A percentile compares a stretch with the other conserved stretches of the same genome.
These are phyloP conservation scores for Vidua chalybeata DNA, from an alignment of 2,113 vertebrate species.

Conservation along the genomic window DNA sequence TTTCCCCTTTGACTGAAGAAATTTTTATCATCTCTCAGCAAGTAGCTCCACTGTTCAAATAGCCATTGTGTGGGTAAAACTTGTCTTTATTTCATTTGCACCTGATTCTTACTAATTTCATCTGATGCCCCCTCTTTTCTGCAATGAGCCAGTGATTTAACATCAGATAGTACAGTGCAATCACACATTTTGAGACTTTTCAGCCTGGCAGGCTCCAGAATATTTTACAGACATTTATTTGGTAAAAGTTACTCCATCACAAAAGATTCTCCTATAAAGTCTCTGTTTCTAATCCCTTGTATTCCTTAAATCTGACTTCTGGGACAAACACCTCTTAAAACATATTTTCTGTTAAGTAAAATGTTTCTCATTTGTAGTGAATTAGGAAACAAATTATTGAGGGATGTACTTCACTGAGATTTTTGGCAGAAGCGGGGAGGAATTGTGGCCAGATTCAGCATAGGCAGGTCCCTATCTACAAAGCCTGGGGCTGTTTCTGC, in stretches of 20 bases:
- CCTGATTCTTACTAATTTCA: background rate
- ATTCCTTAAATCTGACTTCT: background rate
- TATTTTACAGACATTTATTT: background rate
- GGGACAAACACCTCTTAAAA: background rate
- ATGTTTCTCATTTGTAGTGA: background rate
- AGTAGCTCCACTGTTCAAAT: background rate
- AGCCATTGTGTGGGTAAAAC: background rate
- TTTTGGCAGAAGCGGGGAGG: background rate
- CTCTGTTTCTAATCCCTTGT: background rate
- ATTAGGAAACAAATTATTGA: background rate
- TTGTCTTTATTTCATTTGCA: background rate
- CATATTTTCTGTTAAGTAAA: background rate
- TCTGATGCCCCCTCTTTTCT: background rate
- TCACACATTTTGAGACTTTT: background rate
- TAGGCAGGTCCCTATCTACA: background rate
- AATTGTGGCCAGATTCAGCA: background rate
- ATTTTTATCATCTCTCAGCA: background rate
- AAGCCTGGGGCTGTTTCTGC: background rate
- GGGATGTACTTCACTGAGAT: background rate
- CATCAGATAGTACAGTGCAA: background rate
- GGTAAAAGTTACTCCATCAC: background rate
- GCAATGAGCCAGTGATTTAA: background rate
- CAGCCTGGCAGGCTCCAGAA: background rate
- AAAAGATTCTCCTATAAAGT: background rate
- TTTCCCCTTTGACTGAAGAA: background rate